phyloP scores from a whole-genome alignment of 2,797 vertebrate genomes.

The Sternotherus odoratus region DNA sequence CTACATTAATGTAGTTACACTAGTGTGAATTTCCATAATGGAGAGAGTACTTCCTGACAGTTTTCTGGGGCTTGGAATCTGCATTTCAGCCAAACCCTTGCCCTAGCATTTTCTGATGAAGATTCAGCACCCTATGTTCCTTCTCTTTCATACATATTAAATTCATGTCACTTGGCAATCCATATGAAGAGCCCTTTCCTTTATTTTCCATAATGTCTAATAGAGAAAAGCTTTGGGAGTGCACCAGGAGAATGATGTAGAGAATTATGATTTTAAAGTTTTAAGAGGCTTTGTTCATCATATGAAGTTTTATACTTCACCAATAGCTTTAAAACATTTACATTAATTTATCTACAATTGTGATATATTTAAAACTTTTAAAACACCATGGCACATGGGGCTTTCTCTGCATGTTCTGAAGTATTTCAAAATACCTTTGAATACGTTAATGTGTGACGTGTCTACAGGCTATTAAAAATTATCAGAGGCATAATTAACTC shows the following conservation, averaged over 20 bases:
- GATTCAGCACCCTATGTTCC: fast-evolving
- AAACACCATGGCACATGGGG: conserved; percentile 54
- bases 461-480: conserved; percentile 62
- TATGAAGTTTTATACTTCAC: conserved; percentile 71
- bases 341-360: conserved; percentile 75
- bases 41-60: neutral
- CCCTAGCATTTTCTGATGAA: neutral
- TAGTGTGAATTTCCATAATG: fast-evolving
- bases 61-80: too few species aligned
- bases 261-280: conserved; percentile 57
- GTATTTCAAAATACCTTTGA: conserved; percentile 49
- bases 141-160: neutral
- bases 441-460: conserved; percentile 56
- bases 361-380: conserved; percentile 63
- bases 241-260: conserved; percentile 43
- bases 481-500: conserved; percentile 66
- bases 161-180: neutral
- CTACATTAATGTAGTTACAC: neutral
- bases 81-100: neutral
- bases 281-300: conserved; percentile 71
- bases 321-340: conserved; percentile 37
- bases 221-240: conserved; percentile 37
- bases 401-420: conserved; percentile 2
- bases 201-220: neutral
- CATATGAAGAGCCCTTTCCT: neutral